These are phyloP conservation scores for Onychostoma macrolepis DNA, from an alignment of 2,113 vertebrate genomes.

Conservation along the genomic window DNA sequence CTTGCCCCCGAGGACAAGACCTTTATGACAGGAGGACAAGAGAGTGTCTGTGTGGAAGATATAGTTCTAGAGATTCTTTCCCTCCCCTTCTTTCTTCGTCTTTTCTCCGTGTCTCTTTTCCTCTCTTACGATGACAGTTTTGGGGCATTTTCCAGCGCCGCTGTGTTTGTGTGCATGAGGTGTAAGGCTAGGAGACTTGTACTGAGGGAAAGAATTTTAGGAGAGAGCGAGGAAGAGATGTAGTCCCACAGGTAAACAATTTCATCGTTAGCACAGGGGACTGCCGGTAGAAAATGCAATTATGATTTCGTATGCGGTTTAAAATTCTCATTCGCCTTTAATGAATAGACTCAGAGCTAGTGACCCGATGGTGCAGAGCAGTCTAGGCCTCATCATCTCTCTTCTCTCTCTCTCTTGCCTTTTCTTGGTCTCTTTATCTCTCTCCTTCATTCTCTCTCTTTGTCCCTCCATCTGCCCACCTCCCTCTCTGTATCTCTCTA, in stretches of 20 bases:
- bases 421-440: slow-evolving; percentile 49
- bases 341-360: slow-evolving; percentile 67
- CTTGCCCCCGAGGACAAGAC: slow-evolving; percentile 44
- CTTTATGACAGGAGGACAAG: slow-evolving; percentile 53
- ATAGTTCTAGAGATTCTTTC: slow-evolving; percentile 34
- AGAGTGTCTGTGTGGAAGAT: slow-evolving; percentile 38
- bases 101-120: slow-evolving; percentile 20
- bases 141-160: slow-evolving; percentile 30
- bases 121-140: slow-evolving; percentile 44
- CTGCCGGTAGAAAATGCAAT: slow-evolving; percentile 69
- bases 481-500: slow-evolving; percentile 33
- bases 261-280: slow-evolving; percentile 62
- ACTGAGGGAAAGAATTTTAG: not conserved
- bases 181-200: not conserved
- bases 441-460: slow-evolving; percentile 38
- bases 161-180: slow-evolving; percentile 4
- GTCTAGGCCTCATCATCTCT: slow-evolving; percentile 56
- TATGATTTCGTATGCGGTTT: slow-evolving; percentile 66
- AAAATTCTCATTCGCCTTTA: slow-evolving; percentile 66
- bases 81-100: slow-evolving; percentile 6
- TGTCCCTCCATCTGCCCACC: slow-evolving; percentile 12
- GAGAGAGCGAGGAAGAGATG: not conserved
- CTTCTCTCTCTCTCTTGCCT: slow-evolving; percentile 37
- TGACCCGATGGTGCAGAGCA: slow-evolving; percentile 67
- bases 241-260: slow-evolving; percentile 56